These are phyloP conservation scores for Microcebus lehilahytsara DNA, from an alignment of 2,113 vertebrate species.

Conservation along the genomic window DNA sequence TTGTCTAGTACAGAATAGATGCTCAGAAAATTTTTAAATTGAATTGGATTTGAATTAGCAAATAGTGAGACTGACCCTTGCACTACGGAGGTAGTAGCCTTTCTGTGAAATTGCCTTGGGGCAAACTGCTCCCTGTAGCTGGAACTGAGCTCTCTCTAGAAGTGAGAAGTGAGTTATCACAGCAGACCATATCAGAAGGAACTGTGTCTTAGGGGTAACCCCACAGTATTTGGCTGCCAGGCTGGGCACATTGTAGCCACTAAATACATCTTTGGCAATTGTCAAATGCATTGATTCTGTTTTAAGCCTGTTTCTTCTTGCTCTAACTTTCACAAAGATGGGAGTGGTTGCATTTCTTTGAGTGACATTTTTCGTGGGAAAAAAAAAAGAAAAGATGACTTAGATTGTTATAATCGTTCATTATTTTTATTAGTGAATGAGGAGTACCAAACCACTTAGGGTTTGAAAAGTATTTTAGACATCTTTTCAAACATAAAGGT, in stretches of 20 bases:
- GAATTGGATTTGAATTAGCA: neutral
- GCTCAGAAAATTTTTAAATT: neutral
- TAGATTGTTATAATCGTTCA: neutral
- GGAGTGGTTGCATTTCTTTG: neutral
- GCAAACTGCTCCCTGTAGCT: neutral
- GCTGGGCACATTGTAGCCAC: neutral
- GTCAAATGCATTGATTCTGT: neutral
- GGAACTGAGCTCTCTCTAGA: neutral
- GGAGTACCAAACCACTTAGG: neutral
- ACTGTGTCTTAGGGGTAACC: neutral
- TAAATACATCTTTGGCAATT: neutral
- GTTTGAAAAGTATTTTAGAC: neutral
- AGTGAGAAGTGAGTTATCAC: neutral
- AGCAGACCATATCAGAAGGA: neutral
- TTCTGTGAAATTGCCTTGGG: neutral
- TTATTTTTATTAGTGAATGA: conserved; percentile 11
- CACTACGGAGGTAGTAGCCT: too few species aligned
- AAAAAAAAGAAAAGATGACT: neutral
- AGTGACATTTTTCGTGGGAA: neutral
- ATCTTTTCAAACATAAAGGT: neutral
- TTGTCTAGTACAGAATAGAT: neutral
- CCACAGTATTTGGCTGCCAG: neutral
- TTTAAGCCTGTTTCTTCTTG: neutral
- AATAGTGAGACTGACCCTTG: neutral
- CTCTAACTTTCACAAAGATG: neutral